These are phyloP conservation scores for Ardeotis arabs DNA, from an alignment of 2,113 vertebrate genomes.

Conservation along the genomic window DNA sequence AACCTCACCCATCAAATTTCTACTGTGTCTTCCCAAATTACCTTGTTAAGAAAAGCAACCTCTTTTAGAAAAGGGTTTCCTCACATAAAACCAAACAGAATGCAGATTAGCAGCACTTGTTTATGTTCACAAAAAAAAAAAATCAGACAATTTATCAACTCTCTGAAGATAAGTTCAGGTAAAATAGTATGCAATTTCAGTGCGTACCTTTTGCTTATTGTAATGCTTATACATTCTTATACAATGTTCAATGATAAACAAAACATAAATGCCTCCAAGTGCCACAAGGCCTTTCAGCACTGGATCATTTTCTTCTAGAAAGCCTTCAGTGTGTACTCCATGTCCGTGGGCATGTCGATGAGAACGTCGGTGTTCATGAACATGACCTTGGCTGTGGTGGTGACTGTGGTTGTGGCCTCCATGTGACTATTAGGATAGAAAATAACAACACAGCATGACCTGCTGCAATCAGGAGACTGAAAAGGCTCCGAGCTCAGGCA, in stretches of 20 bases:
- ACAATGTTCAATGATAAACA: constrained; percentile 97
- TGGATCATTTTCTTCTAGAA: constrained; percentile 84
- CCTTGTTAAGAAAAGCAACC: neutral
- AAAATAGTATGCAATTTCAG: neutral
- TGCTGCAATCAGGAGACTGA: neutral
- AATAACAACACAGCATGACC: neutral
- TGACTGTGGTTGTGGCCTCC: constrained; percentile 87
- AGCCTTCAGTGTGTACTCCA: constrained; percentile 25
- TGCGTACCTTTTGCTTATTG: constrained; percentile 84
- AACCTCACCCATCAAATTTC: neutral
- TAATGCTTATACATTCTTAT: constrained; percentile 96
- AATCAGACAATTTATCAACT: neutral
- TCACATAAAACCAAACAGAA: neutral
- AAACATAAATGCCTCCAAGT: constrained; percentile 92
- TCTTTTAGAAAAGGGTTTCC: neutral
- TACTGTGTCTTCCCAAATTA: neutral
- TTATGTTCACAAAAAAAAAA: neutral
- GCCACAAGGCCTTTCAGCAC: constrained; percentile 96
- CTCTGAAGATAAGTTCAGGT: neutral
- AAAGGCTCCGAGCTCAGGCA: neutral
- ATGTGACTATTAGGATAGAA: constrained; percentile 80
- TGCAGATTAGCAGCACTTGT: neutral
- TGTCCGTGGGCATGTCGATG: constrained; percentile 70
- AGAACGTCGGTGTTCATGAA: constrained; percentile 61
- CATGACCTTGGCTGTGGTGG: constrained; percentile 42